Percentiles rank a stretch among this genome's conserved stretches.
Evolutionary conservation across 2,888 invertebrate genomes (phyloP).

Genomic region (Tinea semifulvella): DNA sequence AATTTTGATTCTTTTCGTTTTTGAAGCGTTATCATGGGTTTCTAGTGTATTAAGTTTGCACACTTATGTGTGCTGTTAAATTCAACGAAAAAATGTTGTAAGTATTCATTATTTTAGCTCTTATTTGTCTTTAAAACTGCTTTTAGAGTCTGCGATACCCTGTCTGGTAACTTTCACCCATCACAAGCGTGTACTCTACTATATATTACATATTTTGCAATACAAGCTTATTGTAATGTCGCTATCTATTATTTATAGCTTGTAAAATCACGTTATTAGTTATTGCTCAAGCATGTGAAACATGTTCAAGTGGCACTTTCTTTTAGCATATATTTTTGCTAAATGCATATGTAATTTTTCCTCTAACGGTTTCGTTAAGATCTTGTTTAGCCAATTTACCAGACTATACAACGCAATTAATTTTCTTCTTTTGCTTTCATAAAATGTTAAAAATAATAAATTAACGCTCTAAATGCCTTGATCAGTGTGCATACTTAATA

Average conservation of each 20-base stretch:
- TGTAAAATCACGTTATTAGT: background rate
- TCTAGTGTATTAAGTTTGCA: constrained; percentile 75
- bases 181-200: background rate
- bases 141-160: too few species aligned
- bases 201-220: constrained; percentile 1
- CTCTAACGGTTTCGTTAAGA: too few species aligned
- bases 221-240: background rate
- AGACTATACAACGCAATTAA: too few species aligned
- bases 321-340: too few species aligned
- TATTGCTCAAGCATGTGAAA: background rate
- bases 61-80: constrained; percentile 77
- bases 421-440: too few species aligned
- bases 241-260: background rate
- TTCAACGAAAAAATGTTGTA: constrained; percentile 72
- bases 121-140: background rate
- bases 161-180: constrained; percentile 5
- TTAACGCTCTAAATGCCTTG: too few species aligned
- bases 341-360: too few species aligned
- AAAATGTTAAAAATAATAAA: too few species aligned
- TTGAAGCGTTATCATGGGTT: constrained; percentile 75
- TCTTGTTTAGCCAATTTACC: too few species aligned
- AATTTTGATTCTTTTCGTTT: constrained; percentile 57
- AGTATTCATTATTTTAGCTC: constrained; percentile 44
- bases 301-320: too few species aligned
- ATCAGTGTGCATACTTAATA: too few species aligned